Percentiles rank a stretch among this genome's conserved stretches.
These are phyloP conservation scores for Amphipyra tragopoginis DNA, from an alignment of 2,888 invertebrate genomes.

Conservation along the genomic window DNA sequence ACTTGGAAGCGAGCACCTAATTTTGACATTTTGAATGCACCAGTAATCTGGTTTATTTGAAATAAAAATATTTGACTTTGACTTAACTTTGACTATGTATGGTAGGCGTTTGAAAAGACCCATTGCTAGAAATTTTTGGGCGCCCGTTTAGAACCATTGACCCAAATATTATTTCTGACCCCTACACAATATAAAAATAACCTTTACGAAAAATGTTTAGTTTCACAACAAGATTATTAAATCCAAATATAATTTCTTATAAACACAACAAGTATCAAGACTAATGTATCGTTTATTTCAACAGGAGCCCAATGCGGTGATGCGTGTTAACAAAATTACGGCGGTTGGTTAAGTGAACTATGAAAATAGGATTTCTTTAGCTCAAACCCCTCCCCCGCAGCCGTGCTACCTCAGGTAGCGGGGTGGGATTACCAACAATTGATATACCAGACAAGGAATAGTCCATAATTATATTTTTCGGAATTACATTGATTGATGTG, in stretches of 20 bases:
- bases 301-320: constrained; percentile 85
- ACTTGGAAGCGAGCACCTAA: too few species aligned
- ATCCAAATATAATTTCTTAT: not conserved
- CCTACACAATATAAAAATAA: too few species aligned
- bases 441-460: constrained; percentile 67
- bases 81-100: too few species aligned
- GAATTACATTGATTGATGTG: constrained; percentile 31
- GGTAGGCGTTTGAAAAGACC: too few species aligned
- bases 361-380: constrained; percentile 89
- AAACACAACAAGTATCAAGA: constrained; percentile 72
- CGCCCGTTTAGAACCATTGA: too few species aligned
- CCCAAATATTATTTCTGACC: too few species aligned
- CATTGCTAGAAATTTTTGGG: too few species aligned
- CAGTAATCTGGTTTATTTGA: too few species aligned
- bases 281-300: constrained; percentile 52
- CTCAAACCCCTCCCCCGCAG: constrained; percentile 58
- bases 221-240: not conserved
- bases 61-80: too few species aligned
- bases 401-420: constrained; percentile 71
- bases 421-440: constrained; percentile 82
- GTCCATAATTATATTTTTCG: constrained; percentile 50
- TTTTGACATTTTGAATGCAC: too few species aligned
- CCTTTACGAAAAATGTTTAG: too few species aligned
- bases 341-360: constrained; percentile 87
- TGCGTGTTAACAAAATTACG: constrained; percentile 87